Base-by-base conservation (phyloP, 2,113 vertebrate species). In the Scalopus aquaticus region DNA sequence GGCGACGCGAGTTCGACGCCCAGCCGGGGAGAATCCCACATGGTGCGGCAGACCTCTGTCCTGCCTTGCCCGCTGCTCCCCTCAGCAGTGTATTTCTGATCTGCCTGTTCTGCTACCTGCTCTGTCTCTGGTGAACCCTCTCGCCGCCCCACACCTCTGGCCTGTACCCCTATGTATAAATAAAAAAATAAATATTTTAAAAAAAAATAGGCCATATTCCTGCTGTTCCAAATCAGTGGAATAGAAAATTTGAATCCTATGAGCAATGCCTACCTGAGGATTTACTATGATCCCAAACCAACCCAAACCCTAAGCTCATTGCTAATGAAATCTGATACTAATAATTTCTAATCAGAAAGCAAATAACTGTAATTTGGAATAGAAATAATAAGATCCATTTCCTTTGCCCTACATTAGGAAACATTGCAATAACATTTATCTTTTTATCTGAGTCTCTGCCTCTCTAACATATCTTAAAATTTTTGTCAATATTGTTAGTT, bases 321-420 rank as follows among this genome's bases (percentile, higher is more conserved):
- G 44, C 54, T 84, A 73, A 93, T 46, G 15, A 90, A 89, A 49
- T 65, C 60, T 67, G 42, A 84, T 76, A 70, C 30, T 74, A 83
- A 19, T 65, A 58, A 65, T 65, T 65, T 94, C 70, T 94, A 79
- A 87, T 56, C 30, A 49, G 39, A 42, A 81, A 62, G 54, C 51
- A 80, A 84, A 88, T 17, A 58, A 24, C 51, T 91, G 16, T 64
- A 42, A 91, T 62, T 76, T 88, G 32, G 65, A 94, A 83, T 54
- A 60, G 30, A 95, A 90, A 92, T 62, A 91, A 64, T 84, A 64
- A 74, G 58, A 83, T 7, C 15, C 73, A 28, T 26, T 83, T 95
- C 88, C 78, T 39, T 64, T 88, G 22, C 22, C 20, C 32, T 80
- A 54, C 32, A 46, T 24, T 70, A 94, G 20, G 6, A n/a, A 73